A percentile compares a stretch with the other conserved stretches of the same genome.
phyloP scores from a whole-genome alignment of 2,888 invertebrate genomes.

The Serrognathus titanus region DNA sequence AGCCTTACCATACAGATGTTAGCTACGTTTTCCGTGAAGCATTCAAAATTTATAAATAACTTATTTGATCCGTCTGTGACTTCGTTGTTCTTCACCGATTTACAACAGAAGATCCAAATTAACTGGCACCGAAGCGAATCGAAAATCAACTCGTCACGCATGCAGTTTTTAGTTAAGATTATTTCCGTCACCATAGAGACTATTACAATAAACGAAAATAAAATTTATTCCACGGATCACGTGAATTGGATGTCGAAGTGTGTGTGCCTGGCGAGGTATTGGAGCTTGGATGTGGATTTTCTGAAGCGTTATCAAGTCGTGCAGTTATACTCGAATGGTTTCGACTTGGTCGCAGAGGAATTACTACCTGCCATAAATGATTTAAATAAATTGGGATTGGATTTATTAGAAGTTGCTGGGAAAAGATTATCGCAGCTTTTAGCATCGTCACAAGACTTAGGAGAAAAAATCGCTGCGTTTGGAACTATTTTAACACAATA shows the following conservation, averaged over 20 bases:
- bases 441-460: slow-evolving; percentile 57
- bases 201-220: slow-evolving; percentile 59
- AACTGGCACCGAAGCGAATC: slow-evolving; percentile 64
- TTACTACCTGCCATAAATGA: slow-evolving; percentile 65
- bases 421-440: slow-evolving; percentile 70
- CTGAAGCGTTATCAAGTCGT: slow-evolving; percentile 72
- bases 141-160: slow-evolving; percentile 63
- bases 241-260: slow-evolving; percentile 72
- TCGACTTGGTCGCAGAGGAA: slow-evolving; percentile 60
- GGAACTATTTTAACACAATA: slow-evolving; percentile 75
- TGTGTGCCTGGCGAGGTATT: slow-evolving; percentile 66
- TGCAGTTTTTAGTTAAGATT: slow-evolving; percentile 70
- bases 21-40: slow-evolving; percentile 72
- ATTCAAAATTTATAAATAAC: slow-evolving; percentile 66
- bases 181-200: slow-evolving; percentile 72
- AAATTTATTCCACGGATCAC: slow-evolving; percentile 52
- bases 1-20: slow-evolving; percentile 74
- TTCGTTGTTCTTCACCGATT: slow-evolving; percentile 55
- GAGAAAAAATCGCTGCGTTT: slow-evolving; percentile 69
- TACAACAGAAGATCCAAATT: slow-evolving; percentile 54
- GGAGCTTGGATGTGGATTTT: slow-evolving; percentile 72
- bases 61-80: slow-evolving; percentile 73
- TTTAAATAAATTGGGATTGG: slow-evolving; percentile 64
- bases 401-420: slow-evolving; percentile 76
- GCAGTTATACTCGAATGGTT: slow-evolving; percentile 61